Conservation (phyloP, 1,140 invertebrate genomes). For the Zaprionus davidi region DNA sequence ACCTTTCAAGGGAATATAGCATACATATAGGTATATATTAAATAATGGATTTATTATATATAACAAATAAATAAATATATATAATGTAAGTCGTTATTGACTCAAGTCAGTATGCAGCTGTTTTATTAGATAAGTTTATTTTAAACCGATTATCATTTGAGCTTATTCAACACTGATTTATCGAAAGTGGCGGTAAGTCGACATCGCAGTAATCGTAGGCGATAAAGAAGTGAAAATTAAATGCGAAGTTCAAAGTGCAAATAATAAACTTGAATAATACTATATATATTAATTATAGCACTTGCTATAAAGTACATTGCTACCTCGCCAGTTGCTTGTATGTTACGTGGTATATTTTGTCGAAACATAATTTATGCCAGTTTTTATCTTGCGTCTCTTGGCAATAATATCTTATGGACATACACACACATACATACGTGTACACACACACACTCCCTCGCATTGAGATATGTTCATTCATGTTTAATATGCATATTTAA, state of each 20-base stretch:
- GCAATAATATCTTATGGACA: slow-evolving; percentile 26
- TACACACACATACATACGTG: background rate
- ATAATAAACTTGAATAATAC: no score
- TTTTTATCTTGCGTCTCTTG: slow-evolving; percentile 19
- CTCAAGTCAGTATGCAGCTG: background rate
- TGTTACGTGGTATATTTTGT: slow-evolving; percentile 16
- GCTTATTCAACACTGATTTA: background rate
- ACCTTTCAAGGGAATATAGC: background rate
- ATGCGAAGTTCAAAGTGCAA: background rate
- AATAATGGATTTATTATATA: no score
- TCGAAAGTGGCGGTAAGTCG: background rate
- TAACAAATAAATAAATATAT: no score
- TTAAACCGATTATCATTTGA: no score
- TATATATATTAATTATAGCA: background rate
- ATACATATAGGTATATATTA: no score
- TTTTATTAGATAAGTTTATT: background rate
- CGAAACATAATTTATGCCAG: slow-evolving; percentile 48
- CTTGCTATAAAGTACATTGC: background rate
- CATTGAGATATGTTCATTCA: slow-evolving; percentile 45
- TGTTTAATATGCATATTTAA: slow-evolving; percentile 70
- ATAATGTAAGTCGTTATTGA: no score
- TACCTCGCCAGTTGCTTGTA: background rate
- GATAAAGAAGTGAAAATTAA: no score
- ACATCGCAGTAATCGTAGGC: background rate
- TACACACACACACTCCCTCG: background rate